phyloP scores from a whole-genome alignment of 2,797 vertebrate genomes.

The Lophotriccus pileatus region DNA sequence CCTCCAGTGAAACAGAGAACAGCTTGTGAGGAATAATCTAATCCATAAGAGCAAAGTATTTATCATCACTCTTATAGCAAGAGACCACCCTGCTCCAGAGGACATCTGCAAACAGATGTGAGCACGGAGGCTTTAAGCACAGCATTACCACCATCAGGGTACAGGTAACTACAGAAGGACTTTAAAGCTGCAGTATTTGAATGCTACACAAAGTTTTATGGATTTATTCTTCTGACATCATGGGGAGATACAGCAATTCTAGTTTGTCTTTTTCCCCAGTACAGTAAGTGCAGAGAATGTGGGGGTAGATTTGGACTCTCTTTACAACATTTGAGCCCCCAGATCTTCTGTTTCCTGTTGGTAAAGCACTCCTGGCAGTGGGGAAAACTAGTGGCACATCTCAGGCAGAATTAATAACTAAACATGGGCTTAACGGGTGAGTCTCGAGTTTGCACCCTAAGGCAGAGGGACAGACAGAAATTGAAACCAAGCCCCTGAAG shows the following conservation, averaged over 20 bases:
- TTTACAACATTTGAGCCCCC: neutral
- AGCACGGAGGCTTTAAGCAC: neutral
- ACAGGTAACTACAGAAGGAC: neutral
- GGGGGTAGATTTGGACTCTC: neutral
- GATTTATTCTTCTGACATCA: neutral
- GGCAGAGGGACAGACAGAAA: neutral
- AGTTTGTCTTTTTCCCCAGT: neutral
- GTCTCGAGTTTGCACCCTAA: neutral
- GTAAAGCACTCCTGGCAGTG: neutral
- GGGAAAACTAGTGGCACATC: neutral
- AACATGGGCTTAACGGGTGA: neutral
- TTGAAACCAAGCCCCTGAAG: neutral
- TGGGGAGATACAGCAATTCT: rapidly evolving
- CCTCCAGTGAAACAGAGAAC: neutral
- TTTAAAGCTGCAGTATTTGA: neutral
- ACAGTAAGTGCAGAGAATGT: neutral
- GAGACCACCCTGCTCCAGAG: conserved; percentile 29
- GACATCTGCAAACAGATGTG: neutral
- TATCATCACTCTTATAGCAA: neutral
- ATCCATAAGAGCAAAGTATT: neutral
- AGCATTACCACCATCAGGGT: neutral
- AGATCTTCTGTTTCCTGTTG: neutral
- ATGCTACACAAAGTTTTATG: neutral
- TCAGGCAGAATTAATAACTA: neutral
- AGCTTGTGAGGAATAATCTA: neutral